These are phyloP conservation scores for Callaeas wilsoni DNA, from an alignment of 2,113 vertebrate species.

Conservation along the genomic window DNA sequence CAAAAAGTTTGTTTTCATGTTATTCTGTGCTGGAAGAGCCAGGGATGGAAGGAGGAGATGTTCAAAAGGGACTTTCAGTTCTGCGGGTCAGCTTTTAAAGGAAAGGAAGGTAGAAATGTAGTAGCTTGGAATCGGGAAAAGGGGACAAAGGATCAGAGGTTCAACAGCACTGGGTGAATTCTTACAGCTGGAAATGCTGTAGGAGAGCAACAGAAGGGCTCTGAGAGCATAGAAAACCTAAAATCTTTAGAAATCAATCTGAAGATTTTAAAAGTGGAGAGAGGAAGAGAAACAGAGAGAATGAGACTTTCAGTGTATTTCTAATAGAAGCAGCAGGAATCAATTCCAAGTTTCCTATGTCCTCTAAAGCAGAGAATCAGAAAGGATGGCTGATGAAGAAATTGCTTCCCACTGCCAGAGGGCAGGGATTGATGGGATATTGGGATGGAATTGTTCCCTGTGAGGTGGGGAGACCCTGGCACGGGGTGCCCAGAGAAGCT, in stretches of 20 bases:
- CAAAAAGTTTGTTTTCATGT: background rate
- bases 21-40: background rate
- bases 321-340: background rate
- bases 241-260: background rate
- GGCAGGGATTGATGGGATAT: background rate
- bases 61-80: background rate
- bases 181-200: background rate
- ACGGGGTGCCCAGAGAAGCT: background rate
- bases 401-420: background rate
- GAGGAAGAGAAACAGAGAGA: background rate
- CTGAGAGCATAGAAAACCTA: background rate
- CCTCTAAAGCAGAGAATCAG: background rate
- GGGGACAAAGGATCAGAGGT: background rate
- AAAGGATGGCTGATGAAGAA: background rate
- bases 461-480: accelerated
- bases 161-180: background rate
- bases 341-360: background rate
- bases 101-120: background rate
- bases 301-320: background rate
- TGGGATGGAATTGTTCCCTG: background rate
- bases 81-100: background rate
- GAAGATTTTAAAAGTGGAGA: background rate
- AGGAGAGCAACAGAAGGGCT: background rate
- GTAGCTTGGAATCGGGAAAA: background rate
- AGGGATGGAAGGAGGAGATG: background rate